phyloP scores from a whole-genome alignment of 2,888 invertebrate genomes.

The Perithous albicinctus region DNA sequence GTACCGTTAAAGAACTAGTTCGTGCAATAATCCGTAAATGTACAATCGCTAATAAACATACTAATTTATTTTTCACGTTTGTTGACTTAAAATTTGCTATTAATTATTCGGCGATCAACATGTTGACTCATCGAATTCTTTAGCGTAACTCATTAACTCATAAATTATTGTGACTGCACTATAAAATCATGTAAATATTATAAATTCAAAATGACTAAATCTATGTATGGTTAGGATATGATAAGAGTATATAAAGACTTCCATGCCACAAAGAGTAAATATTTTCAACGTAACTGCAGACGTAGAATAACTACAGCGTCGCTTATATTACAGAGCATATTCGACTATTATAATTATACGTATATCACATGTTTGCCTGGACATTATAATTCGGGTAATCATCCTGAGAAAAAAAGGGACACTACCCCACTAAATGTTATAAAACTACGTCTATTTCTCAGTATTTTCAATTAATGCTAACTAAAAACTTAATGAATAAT shows the following conservation, averaged over 20 bases:
- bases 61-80: slow-evolving; percentile 48
- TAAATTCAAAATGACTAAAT: not conserved
- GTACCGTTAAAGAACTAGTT: not conserved
- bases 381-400: slow-evolving; percentile 44
- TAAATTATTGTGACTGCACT: slow-evolving; percentile 7
- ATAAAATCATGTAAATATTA: slow-evolving; percentile 25
- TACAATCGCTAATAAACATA: not conserved
- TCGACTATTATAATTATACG: slow-evolving; percentile 48
- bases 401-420: slow-evolving; percentile 27
- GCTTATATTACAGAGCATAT: slow-evolving; percentile 27
- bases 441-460: not conserved
- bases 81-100: slow-evolving; percentile 33
- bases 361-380: slow-evolving; percentile 63
- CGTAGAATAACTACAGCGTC: slow-evolving; percentile 8
- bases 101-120: slow-evolving; percentile 38
- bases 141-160: slow-evolving; percentile 27
- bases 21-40: not conserved
- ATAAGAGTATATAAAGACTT: not conserved
- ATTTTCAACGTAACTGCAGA: slow-evolving; percentile 13
- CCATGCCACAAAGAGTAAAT: not conserved
- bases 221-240: not conserved
- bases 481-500: slow-evolving; percentile 5
- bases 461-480: slow-evolving; percentile 1
- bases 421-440: slow-evolving; percentile 10
- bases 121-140: slow-evolving; percentile 28